Percentiles rank a stretch among this genome's conserved stretches.
Conservation (phyloP, 1,140 invertebrate species). For the Aphelenchoides fujianensis region DNA sequence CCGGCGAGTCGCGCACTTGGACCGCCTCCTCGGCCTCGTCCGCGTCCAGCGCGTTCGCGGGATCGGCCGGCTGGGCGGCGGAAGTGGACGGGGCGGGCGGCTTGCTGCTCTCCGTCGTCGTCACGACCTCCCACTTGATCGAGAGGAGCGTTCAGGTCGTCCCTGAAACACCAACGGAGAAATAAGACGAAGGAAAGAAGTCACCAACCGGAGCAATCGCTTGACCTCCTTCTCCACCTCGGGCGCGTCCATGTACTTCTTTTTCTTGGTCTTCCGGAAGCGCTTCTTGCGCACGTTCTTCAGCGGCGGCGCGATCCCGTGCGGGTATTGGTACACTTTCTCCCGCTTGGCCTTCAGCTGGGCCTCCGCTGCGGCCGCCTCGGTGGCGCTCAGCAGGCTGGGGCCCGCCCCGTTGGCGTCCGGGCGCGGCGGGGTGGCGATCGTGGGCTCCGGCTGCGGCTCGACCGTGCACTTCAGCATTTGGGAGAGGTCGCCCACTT, state of each 20-base stretch:
- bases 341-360: slow-evolving; percentile 34
- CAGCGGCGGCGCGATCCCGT: slow-evolving; percentile 56
- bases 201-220: slow-evolving; percentile 47
- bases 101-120: not conserved
- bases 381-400: not conserved
- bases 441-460: slow-evolving; percentile 13
- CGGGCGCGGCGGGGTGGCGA: not conserved
- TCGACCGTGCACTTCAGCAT: slow-evolving; percentile 45
- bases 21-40: not conserved
- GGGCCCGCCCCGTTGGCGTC: slow-evolving; percentile 14
- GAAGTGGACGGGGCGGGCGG: not conserved
- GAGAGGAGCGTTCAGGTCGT: not conserved
- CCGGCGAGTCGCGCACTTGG: too few species aligned
- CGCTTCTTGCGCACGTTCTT: slow-evolving; percentile 49
- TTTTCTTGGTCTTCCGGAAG: slow-evolving; percentile 61
- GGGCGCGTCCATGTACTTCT: slow-evolving; percentile 60
- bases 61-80: not conserved
- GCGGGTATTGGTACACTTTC: slow-evolving; percentile 53
- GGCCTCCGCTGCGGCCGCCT: slow-evolving; percentile 8
- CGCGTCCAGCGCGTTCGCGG: not conserved
- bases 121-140: not conserved
- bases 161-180: not conserved
- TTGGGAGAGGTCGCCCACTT: slow-evolving; percentile 56
- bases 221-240: slow-evolving; percentile 59
- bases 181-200: not conserved